A percentile compares a stretch with the other conserved stretches of the same genome.
phyloP scores from a whole-genome alignment of 1,140 invertebrate species.

The Sweltsa coloradensis region DNA sequence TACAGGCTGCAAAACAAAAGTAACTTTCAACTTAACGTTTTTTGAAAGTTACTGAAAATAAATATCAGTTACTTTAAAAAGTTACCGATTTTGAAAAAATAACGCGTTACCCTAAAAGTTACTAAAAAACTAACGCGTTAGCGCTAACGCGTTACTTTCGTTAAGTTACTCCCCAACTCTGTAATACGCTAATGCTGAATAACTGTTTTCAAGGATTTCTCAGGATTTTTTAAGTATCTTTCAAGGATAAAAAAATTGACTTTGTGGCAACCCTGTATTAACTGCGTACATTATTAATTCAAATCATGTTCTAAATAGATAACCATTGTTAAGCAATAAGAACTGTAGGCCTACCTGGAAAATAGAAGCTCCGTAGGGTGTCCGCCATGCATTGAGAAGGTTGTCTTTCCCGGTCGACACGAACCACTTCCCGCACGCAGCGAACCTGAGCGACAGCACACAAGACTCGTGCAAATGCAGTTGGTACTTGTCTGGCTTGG shows the following conservation, averaged over 20 bases:
- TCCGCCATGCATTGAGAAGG: constrained; percentile 94
- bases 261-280: not conserved
- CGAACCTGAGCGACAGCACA: constrained; percentile 92
- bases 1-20: too few relatives aligned
- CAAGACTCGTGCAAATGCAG: constrained; percentile 95
- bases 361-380: constrained; percentile 95
- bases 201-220: not conserved
- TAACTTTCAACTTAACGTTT: too few relatives aligned
- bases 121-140: too few relatives aligned
- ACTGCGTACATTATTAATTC: not conserved
- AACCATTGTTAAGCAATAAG: not conserved
- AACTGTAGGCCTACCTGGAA: constrained; percentile 66
- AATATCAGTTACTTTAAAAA: too few relatives aligned
- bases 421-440: constrained; percentile 97
- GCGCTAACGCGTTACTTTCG: too few relatives aligned
- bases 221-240: not conserved
- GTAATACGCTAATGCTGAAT: not conserved
- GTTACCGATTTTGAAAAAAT: too few relatives aligned
- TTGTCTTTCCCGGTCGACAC: constrained; percentile 99
- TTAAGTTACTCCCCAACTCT: not conserved
- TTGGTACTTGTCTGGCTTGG: constrained; percentile 95
- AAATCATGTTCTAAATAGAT: too few relatives aligned
- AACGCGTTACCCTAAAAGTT: too few relatives aligned
- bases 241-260: not conserved
- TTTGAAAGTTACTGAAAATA: too few relatives aligned